phyloP scores from a whole-genome alignment of 2,888 invertebrate species.

The Meandrusa payeni region DNA sequence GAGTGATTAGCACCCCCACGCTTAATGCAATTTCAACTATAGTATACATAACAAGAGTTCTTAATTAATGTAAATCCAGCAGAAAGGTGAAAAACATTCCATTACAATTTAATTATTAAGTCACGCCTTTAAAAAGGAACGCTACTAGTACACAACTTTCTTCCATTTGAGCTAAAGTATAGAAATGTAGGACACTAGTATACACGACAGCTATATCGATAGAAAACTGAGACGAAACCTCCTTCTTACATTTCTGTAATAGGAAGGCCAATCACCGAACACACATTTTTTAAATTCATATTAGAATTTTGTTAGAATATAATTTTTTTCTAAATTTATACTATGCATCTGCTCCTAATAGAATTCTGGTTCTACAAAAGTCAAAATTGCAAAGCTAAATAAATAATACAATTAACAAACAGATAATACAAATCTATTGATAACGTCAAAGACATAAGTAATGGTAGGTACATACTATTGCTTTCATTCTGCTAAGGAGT shows the following conservation, averaged over 20 bases:
- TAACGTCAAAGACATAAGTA: no score
- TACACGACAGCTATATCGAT: constrained; percentile 13
- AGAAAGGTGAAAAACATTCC: constrained; percentile 42
- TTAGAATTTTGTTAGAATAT: constrained; percentile 1
- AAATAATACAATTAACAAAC: constrained; percentile 18
- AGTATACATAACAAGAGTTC: constrained; percentile 69
- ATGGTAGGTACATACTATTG: no score
- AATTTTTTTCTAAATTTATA: background rate
- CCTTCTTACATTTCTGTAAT: constrained; percentile 11
- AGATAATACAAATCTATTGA: constrained; percentile 9
- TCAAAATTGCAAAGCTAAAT: constrained; percentile 18
- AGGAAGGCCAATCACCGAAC: constrained; percentile 1
- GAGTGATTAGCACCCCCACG: constrained; percentile 67
- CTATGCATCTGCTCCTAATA: constrained; percentile 10
- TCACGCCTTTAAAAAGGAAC: constrained; percentile 61
- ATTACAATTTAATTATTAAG: constrained; percentile 51
- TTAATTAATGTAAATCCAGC: constrained; percentile 41
- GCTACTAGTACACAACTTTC: constrained; percentile 59
- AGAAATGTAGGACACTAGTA: constrained; percentile 65
- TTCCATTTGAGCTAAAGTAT: constrained; percentile 69
- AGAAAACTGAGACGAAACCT: constrained; percentile 7
- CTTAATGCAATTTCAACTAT: constrained; percentile 66
- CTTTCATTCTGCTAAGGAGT: no score
- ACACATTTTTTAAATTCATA: constrained; percentile 8
- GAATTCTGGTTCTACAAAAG: constrained; percentile 13